phyloP scores from a whole-genome alignment of 2,113 vertebrate species.

The Marmota flaviventris region DNA sequence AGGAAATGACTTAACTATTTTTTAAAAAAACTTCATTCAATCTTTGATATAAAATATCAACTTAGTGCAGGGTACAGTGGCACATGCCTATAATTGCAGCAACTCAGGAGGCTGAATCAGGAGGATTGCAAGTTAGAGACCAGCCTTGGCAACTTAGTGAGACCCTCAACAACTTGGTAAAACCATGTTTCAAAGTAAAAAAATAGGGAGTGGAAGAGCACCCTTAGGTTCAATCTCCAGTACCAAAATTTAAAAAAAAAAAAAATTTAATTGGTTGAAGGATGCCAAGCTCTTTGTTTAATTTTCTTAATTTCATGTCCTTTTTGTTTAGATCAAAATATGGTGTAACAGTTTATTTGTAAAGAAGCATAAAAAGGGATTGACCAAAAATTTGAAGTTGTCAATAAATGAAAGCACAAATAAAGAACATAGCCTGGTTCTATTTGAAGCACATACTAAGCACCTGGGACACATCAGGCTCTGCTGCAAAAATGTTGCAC shows the following conservation, averaged over 20 bases:
- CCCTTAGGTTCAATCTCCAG: no score
- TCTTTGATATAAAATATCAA: not conserved
- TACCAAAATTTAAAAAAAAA: no score
- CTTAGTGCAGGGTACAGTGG: not conserved
- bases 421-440: not conserved
- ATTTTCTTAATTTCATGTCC: not conserved
- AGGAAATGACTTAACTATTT: not conserved
- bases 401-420: not conserved
- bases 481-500: not conserved
- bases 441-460: not conserved
- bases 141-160: no score
- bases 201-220: no score
- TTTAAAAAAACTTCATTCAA: not conserved
- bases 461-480: no score
- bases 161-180: no score
- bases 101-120: no score
- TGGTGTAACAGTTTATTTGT: not conserved
- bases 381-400: not conserved
- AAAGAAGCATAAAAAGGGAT: not conserved
- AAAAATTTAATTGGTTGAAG: not conserved
- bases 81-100: no score
- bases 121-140: no score
- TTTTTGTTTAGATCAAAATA: constrained; percentile 2
- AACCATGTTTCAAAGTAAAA: no score
- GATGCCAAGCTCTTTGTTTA: not conserved